Conservation (phyloP, 1,140 invertebrate genomes). For the Ceratosolen solmsi region DNA sequence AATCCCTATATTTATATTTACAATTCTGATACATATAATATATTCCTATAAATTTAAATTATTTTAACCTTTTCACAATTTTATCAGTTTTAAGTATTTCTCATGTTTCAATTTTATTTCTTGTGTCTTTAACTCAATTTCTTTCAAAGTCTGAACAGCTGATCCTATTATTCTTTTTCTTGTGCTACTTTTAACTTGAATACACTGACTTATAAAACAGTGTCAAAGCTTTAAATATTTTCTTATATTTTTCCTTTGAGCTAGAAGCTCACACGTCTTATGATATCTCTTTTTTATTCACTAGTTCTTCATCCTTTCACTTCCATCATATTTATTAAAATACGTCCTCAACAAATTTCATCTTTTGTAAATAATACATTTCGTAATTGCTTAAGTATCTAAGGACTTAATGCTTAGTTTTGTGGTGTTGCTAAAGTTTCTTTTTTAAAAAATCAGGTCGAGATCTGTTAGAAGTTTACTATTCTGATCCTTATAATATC, state of each 20-base stretch:
- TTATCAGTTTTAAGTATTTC: no score
- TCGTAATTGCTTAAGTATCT: no score
- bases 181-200: not conserved
- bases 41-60: no score
- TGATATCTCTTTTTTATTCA: not conserved
- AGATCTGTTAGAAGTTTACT: no score
- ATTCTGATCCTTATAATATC: no score
- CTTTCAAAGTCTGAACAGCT: not conserved
- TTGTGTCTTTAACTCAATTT: not conserved
- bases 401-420: no score
- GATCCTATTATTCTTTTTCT: not conserved
- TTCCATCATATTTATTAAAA: not conserved
- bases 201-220: not conserved
- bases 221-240: not conserved
- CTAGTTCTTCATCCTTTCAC: not conserved
- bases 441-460: no score
- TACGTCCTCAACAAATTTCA: not conserved
- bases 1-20: no score
- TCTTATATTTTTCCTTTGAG: not conserved
- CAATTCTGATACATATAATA: no score
- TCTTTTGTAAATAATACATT: not conserved
- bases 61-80: no score
- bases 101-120: not conserved
- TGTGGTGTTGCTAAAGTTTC: no score
- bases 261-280: not conserved